phyloP scores from a whole-genome alignment of 2,888 invertebrate species.

The Tipula lateralis region DNA sequence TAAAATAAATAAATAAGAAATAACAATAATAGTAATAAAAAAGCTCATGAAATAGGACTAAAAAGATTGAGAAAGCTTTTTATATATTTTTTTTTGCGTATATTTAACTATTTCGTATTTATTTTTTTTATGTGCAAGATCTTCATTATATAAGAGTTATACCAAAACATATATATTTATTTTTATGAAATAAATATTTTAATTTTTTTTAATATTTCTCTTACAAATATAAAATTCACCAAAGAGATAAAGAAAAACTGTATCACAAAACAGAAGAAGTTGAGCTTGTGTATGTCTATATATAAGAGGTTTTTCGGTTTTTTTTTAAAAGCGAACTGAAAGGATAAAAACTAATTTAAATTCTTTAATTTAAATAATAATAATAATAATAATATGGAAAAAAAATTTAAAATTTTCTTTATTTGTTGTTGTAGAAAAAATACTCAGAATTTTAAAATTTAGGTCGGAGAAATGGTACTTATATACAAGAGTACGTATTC shows the following conservation, averaged over 20 bases:
- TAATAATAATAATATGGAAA: not conserved
- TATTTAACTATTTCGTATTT: not conserved
- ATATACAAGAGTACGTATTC: no score
- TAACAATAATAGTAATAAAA: not conserved
- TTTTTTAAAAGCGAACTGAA: not conserved
- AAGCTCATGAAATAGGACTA: slow-evolving; percentile 6
- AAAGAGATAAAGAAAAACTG: not conserved
- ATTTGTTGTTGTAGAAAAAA: not conserved
- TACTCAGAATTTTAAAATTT: not conserved
- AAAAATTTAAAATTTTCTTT: not conserved
- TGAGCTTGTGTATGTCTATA: not conserved
- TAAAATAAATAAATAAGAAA: no score
- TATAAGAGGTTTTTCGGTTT: not conserved
- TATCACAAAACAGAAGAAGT: not conserved
- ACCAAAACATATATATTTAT: not conserved
- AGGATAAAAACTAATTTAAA: slow-evolving; percentile 24
- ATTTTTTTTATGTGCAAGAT: not conserved
- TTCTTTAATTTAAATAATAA: slow-evolving; percentile 19
- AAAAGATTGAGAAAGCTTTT: slow-evolving; percentile 1
- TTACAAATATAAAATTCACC: not conserved
- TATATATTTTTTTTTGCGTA: not conserved
- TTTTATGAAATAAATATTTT: slow-evolving; percentile 24
- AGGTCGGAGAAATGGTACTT: not conserved
- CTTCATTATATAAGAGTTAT: slow-evolving; percentile 5
- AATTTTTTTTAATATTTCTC: not conserved